phyloP scores from a whole-genome alignment of 1,140 invertebrate species.

The Drosophila ananassae region DNA sequence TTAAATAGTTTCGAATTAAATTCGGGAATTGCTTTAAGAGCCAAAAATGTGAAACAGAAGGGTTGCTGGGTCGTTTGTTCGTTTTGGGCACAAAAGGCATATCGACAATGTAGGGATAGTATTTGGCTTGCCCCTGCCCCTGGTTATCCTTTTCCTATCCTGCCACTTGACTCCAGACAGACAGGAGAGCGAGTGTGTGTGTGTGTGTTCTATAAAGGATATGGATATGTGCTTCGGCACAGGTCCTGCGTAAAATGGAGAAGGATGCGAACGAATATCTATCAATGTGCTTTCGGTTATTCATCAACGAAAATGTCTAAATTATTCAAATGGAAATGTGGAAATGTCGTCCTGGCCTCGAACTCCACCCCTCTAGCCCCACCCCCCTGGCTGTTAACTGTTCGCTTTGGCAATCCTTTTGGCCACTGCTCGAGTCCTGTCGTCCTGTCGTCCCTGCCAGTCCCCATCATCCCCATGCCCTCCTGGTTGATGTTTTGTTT shows the following conservation, averaged over 20 bases:
- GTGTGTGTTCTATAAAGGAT: constrained; percentile 3
- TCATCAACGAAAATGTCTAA: constrained; percentile 82
- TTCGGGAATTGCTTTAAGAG: background rate
- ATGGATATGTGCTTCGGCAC: constrained; percentile 17
- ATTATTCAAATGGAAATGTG: constrained; percentile 81
- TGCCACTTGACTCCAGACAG: constrained; percentile 52
- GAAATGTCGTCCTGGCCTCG: constrained; percentile 53
- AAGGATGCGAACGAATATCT: constrained; percentile 56
- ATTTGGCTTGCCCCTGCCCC: background rate
- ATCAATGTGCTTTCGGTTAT: constrained; percentile 80
- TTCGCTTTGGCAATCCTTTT: constrained; percentile 21
- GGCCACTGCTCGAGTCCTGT: constrained; percentile 14
- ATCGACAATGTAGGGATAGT: constrained; percentile 1
- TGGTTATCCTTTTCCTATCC: background rate
- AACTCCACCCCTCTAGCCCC: background rate
- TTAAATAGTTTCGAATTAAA: background rate
- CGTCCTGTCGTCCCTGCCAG: background rate
- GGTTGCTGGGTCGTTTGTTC: background rate
- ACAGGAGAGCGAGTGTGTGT: background rate
- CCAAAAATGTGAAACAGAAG: background rate
- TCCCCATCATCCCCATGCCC: too few relatives aligned
- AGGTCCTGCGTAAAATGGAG: constrained; percentile 15
- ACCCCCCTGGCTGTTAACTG: background rate
- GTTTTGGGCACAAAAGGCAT: constrained; percentile 4
- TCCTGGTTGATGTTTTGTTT: constrained; percentile 41